Percentiles rank a stretch among this genome's conserved stretches.
phyloP scores from a whole-genome alignment of 2,888 invertebrate species.

The Lithophane socia region DNA sequence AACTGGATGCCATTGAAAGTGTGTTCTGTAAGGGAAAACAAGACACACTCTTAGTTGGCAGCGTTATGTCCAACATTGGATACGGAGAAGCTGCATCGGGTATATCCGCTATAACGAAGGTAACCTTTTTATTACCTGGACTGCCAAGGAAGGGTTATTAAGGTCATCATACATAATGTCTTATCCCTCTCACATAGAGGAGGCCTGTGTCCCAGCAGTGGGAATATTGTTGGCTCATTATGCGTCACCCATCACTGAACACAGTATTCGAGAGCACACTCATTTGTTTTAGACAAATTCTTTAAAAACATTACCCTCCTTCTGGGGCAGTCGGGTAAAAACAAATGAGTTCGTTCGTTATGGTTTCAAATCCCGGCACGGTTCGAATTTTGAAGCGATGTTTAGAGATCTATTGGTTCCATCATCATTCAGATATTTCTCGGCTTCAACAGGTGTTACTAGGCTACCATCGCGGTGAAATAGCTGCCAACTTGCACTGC shows the following conservation, averaged over 20 bases:
- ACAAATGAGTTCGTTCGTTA: neutral
- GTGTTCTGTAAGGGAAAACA: slow-evolving; percentile 89
- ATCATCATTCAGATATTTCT: slow-evolving; percentile 1
- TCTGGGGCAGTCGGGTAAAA: too few relatives aligned
- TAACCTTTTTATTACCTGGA: slow-evolving; percentile 42
- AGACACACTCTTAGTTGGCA: slow-evolving; percentile 90
- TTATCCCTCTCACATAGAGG: too few relatives aligned
- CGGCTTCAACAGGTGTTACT: slow-evolving; percentile 83
- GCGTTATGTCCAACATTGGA: slow-evolving; percentile 88
- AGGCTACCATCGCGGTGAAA: slow-evolving; percentile 92
- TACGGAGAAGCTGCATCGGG: slow-evolving; percentile 85
- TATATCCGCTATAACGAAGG: slow-evolving; percentile 91
- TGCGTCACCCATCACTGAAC: neutral
- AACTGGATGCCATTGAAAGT: slow-evolving; percentile 91
- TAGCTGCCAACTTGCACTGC: slow-evolving; percentile 94
- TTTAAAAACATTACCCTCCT: too few relatives aligned
- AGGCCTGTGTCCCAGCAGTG: too few relatives aligned
- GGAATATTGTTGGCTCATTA: too few relatives aligned
- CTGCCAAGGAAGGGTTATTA: neutral
- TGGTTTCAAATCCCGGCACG: neutral
- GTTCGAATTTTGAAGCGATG: neutral
- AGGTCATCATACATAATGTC: neutral
- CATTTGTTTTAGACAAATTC: too few relatives aligned
- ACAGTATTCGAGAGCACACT: neutral
- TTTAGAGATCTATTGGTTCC: neutral